Base-by-base conservation (phyloP, 1,140 invertebrate species). In the Lordiphosa collinella region DNA sequence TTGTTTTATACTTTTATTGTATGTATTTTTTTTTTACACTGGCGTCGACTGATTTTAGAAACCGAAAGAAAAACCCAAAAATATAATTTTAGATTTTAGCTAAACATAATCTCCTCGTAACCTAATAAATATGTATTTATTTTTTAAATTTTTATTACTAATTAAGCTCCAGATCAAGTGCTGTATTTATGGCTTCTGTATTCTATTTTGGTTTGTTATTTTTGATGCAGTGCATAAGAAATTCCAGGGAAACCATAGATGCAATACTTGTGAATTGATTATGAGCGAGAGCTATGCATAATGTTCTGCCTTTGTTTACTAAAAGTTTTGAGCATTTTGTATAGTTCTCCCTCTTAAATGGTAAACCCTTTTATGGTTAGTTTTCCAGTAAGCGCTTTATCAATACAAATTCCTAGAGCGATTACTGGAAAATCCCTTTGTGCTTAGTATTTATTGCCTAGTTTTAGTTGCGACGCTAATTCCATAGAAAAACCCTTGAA, bases 41-140 rank as follows among this genome's bases (percentile, higher is more conserved):
- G 31, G 55, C 50, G 58, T 37, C 48, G 73, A 76, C 72, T 75
- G 63, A 80, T 68, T 68, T 68, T 68, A 59, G 47, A 38, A 64
- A 35, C 29, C 46, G 14, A 35, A 58, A 53, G 40, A 43, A 37
- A 52, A 34, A 29, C 49, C 37, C 31, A 57, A 64, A 68, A 69
- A 64, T 14, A 47, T 57, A 76, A 29, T 52, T 40, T 64, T 73
- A 78, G 64, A 65, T 35, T 25, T 61, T 75, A 70, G 70, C 32
- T 61, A 58, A 75, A 37, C 48, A 46, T 54, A 80, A 65, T 65
- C 58, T 57, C 43, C 22, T 32, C 34, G 48, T 65, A 54, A 56
- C 54, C 31, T 44, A 44, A 13, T 13, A 44, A 29, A 43, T 22
- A 25, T 11, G 22, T 68, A 69, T 69, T 74, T 74, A 80, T 65